These are phyloP conservation scores for Latrodectus geometricus DNA, from an alignment of 1,140 invertebrate species.

Conservation along the genomic window DNA sequence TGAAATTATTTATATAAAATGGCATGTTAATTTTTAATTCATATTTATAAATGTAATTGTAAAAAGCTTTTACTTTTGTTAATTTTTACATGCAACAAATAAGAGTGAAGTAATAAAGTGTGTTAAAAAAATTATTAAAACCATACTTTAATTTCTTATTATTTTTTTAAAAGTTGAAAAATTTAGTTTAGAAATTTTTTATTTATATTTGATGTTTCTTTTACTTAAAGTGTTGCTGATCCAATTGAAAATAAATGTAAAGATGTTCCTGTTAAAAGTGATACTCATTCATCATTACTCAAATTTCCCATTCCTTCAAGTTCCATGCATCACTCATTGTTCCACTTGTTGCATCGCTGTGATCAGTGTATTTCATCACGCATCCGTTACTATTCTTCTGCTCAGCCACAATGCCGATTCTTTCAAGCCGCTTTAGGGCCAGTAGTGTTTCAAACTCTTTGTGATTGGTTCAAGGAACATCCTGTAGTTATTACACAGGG, in stretches of 20 bases:
- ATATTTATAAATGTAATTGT: too few relatives aligned
- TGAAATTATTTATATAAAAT: too few relatives aligned
- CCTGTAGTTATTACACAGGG: conserved; percentile 46
- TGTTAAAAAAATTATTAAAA: too few relatives aligned
- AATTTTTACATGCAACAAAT: too few relatives aligned
- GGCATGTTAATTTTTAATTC: too few relatives aligned
- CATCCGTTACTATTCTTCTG: conserved; percentile 49
- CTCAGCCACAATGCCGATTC: conserved; percentile 59
- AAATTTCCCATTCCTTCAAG: conserved; percentile 25
- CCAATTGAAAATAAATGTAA: conserved; percentile 25
- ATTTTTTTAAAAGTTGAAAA: too few relatives aligned
- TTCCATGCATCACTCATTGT: conserved; percentile 36
- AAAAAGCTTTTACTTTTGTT: too few relatives aligned
- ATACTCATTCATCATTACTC: not conserved
- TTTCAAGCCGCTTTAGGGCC: conserved; percentile 58
- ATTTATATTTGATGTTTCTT: not conserved
- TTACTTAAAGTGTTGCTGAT: conserved; percentile 9
- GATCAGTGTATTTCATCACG: conserved; percentile 47
- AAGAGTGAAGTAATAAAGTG: too few relatives aligned
- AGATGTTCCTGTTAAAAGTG: conserved; percentile 9
- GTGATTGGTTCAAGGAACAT: conserved; percentile 58
- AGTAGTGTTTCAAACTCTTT: conserved; percentile 35
- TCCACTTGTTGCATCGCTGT: conserved; percentile 48
- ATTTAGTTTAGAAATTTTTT: too few relatives aligned
- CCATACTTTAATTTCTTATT: too few relatives aligned